A percentile compares a stretch with the other conserved stretches of the same genome.
These are phyloP conservation scores for Donacobius atricapilla DNA, from an alignment of 2,113 vertebrate genomes.

Conservation along the genomic window DNA sequence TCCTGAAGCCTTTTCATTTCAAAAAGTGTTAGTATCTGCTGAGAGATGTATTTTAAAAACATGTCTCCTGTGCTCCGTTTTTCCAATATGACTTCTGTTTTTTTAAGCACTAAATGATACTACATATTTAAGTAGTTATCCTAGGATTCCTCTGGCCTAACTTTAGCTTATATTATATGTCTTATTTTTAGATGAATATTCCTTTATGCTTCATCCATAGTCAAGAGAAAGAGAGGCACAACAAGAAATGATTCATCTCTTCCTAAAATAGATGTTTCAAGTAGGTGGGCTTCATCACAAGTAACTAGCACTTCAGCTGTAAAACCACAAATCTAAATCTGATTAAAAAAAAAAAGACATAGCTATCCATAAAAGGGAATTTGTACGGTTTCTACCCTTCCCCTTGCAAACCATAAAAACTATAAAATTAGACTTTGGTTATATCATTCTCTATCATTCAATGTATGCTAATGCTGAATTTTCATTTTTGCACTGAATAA, in stretches of 20 bases:
- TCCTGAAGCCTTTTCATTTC: background rate
- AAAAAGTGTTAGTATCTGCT: background rate
- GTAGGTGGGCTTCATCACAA: slow-evolving; percentile 35
- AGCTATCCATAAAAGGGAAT: background rate
- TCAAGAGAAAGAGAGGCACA: background rate
- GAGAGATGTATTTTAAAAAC: background rate
- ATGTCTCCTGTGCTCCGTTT: background rate
- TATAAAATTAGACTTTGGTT: background rate
- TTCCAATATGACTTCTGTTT: background rate
- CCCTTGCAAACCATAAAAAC: background rate
- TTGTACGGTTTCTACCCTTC: background rate
- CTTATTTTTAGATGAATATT: slow-evolving; percentile 30
- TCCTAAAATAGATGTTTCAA: slow-evolving; percentile 3
- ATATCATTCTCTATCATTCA: background rate
- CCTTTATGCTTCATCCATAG: slow-evolving; percentile 12
- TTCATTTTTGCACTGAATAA: background rate
- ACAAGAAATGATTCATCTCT: slow-evolving; percentile 1
- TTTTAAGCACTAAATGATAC: background rate
- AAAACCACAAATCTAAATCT: background rate
- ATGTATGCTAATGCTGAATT: background rate
- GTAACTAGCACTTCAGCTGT: background rate
- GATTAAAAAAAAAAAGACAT: background rate
- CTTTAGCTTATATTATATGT: background rate
- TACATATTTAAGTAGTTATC: background rate
- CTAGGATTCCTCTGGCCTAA: slow-evolving; percentile 7